Evolutionary conservation across 2,888 invertebrate species (phyloP), one percentile per base, ranked within the genome.

Genomic region (Brachycybe producta): DNA sequence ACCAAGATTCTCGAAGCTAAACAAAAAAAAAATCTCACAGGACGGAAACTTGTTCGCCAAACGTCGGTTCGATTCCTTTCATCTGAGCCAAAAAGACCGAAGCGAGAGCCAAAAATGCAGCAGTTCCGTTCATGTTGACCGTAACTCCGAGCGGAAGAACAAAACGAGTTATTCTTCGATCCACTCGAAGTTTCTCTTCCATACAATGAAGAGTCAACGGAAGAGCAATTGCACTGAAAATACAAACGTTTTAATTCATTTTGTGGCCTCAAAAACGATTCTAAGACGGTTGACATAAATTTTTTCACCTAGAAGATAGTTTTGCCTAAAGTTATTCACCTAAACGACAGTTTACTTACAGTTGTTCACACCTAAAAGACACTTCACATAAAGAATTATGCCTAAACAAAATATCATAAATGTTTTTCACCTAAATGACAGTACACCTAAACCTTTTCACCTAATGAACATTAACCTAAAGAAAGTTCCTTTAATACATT

Each of bases 71-170:
- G 60, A 88, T 79, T 53, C 79, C 80, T 62, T 87, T 88, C 80
- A 91, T 84, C 68, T 86, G 79, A 35, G 87, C 86, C 55, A 88
- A 80, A 65, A 87, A 88, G 61, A 84, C 78, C 52, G 87, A 82
- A 3, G 92, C 85, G 2, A 86, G 79, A 0, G 90, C 79, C 30
- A 92, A 79, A 67, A 91, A 94, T 41, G 92, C 70, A 0, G 87
- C 86, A 0, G 87, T 87, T 2, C 87, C 87, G 60, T 88, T 85
- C 87, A 90, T 88, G 68, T 91, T 91, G 64, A 90, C 83, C 64
- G 87, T 88, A 64, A 86, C 86, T 4, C 90, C 90, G 57, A 90
- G 84, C 0, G 90, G 90, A 11, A 90, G 71, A 41, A 91, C 85
- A 68, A 91, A 91, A 56, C 84, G 76, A 0, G 85, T 84, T 59